Percentiles rank a stretch among this genome's conserved stretches.
Evolutionary conservation across 1,140 invertebrate species (phyloP).

Genomic region (Drosophila eugracilis): DNA sequence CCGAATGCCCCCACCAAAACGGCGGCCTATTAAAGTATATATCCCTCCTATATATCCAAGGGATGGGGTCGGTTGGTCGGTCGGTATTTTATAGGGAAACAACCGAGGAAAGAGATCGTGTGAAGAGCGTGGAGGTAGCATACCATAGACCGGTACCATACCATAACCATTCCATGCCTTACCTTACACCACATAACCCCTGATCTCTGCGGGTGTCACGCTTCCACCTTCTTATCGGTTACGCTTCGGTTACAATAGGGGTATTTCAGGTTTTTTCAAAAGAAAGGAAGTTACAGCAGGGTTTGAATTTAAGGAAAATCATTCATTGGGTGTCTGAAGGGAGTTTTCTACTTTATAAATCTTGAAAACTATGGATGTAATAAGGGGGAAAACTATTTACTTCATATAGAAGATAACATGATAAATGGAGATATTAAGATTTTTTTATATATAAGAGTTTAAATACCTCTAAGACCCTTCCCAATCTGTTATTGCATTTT

Average conservation of each 20-base stretch:
- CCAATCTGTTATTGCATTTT: too few species aligned
- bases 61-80: neutral
- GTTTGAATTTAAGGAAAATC: too few species aligned
- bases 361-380: too few species aligned
- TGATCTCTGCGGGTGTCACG: conserved; percentile 13
- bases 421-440: too few species aligned
- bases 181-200: neutral
- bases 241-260: conserved; percentile 1
- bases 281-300: neutral
- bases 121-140: conserved; percentile 8
- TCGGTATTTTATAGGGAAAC: neutral
- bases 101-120: conserved; percentile 3
- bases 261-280: neutral
- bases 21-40: conserved; percentile 29
- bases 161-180: neutral
- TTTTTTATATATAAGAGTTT: too few species aligned
- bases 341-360: too few species aligned
- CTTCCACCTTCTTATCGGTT: conserved; percentile 4
- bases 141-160: neutral
- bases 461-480: too few species aligned
- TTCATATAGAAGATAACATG: too few species aligned
- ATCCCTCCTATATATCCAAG: neutral
- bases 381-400: too few species aligned
- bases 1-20: conserved; percentile 19
- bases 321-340: neutral